Conservation (phyloP, 2,888 invertebrate species). For the Cephus runcator region DNA sequence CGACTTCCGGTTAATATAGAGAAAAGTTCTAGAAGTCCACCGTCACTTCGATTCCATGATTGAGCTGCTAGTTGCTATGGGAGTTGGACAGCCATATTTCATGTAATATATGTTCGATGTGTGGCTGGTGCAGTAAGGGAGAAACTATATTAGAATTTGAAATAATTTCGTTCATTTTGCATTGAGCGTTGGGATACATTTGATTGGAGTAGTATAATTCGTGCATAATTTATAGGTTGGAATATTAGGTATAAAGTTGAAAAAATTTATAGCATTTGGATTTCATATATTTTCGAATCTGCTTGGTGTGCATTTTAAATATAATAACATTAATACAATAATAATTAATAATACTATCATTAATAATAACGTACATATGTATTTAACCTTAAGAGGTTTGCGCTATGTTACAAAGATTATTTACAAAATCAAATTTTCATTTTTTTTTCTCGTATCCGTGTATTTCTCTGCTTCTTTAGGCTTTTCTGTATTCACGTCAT, state of each 20-base stretch:
- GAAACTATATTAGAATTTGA: too few relatives aligned
- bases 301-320: conserved; percentile 55
- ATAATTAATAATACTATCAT: conserved; percentile 36
- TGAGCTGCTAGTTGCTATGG: neutral
- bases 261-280: conserved; percentile 32
- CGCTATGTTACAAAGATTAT: conserved; percentile 54
- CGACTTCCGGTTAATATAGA: too few relatives aligned
- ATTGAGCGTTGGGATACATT: neutral
- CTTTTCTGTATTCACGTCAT: neutral
- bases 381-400: conserved; percentile 37
- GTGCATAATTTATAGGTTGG: too few relatives aligned
- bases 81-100: neutral
- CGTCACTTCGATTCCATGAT: neutral
- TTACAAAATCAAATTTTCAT: conserved; percentile 51
- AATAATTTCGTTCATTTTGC: neutral
- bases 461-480: neutral
- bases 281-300: conserved; percentile 52
- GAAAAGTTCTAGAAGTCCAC: neutral
- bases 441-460: neutral
- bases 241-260: neutral
- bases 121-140: too few relatives aligned
- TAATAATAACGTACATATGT: conserved; percentile 37
- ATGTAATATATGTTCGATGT: neutral
- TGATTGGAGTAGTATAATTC: neutral
- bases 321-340: conserved; percentile 48